Percentiles rank a stretch among this genome's conserved stretches.
Evolutionary conservation across 2,888 invertebrate species (phyloP).

Genomic region (Drosophila sordidapex): DNA sequence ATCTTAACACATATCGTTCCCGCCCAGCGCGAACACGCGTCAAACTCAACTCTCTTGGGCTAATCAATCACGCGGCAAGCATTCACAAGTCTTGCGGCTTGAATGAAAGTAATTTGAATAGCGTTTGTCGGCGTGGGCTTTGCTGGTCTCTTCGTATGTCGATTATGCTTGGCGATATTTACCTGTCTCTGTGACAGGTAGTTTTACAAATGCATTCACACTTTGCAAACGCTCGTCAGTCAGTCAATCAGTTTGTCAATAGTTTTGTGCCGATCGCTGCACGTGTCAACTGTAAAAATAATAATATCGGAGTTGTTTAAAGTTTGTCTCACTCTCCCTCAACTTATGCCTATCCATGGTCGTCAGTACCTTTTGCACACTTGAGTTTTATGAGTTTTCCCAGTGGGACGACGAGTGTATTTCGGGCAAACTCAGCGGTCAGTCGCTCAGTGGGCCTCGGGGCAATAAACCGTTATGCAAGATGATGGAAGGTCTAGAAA

Average conservation of each 20-base stretch:
- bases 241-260: slow-evolving; percentile 45
- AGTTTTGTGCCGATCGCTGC: slow-evolving; percentile 42
- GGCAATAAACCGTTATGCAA: slow-evolving; percentile 60
- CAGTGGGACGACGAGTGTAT: slow-evolving; percentile 13
- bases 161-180: slow-evolving; percentile 21
- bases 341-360: neutral
- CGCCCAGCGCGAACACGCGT: slow-evolving; percentile 37
- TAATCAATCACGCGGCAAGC: slow-evolving; percentile 66
- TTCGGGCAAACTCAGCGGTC: slow-evolving; percentile 57
- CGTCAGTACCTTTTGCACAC: slow-evolving; percentile 48
- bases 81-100: slow-evolving; percentile 59
- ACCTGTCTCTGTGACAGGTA: slow-evolving; percentile 55
- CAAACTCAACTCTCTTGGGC: slow-evolving; percentile 36
- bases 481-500: slow-evolving; percentile 51
- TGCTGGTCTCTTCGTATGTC: slow-evolving; percentile 12
- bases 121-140: slow-evolving; percentile 53
- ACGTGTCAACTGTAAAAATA: slow-evolving; percentile 61
- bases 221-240: slow-evolving; percentile 44
- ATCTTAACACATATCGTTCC: slow-evolving; percentile 27
- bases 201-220: slow-evolving; percentile 54
- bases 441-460: slow-evolving; percentile 16
- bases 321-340: slow-evolving; percentile 17
- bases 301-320: slow-evolving; percentile 24
- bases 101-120: slow-evolving; percentile 74
- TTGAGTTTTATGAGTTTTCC: slow-evolving; percentile 50